Base-by-base conservation (phyloP, 2,113 vertebrate species). In the Cyprinodon tularosa region DNA sequence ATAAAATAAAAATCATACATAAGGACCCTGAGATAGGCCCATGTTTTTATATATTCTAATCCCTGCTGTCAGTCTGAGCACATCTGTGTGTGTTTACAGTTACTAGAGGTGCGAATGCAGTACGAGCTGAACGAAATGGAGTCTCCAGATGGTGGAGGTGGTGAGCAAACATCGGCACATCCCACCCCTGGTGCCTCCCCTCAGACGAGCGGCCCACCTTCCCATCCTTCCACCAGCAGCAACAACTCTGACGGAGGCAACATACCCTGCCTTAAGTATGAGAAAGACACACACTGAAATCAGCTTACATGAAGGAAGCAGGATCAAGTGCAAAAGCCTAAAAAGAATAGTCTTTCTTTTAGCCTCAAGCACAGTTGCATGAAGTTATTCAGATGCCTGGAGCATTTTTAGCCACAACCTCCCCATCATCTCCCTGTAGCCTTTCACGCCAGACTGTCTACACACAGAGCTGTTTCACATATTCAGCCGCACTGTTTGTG, bases 191-290 rank as follows among this genome's bases (percentile, higher is more conserved):
- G 95, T 62, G 95, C 95, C 76, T 94, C 95, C 63, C 95, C 97
- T 81, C 97, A 98, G 64, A 95, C 96, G n/a, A 83, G 95, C 36
- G 93, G 91, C 68, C 95, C 96, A 12, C 97, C 97, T 81, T 96
- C 97, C 69, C 98, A 98, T 74, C 96, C 97, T 7, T 98, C 97
- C 74, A 98, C 96, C 86, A 98, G 96, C 84, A 99, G 97, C 93
- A 98, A 96, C 93, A 98, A 97, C 22, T 99, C 97, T 13, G 97
- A 99, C 64, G 96, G 97, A 63, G 96, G 97, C 94, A 98, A 97
- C 84, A 94, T 98, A 12, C 97, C 98, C 62, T 99, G 97, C 90
- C 96, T 99, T 86, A 99, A 96, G 98, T 99, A 95, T 12, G 88
- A 71, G 48, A 76, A 42, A 42, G 69, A 76, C 57, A 37, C 15